Evolutionary conservation across 2,113 vertebrate species (phyloP), one percentile per base, ranked within the genome.

Genomic region (Butorides virescens): DNA sequence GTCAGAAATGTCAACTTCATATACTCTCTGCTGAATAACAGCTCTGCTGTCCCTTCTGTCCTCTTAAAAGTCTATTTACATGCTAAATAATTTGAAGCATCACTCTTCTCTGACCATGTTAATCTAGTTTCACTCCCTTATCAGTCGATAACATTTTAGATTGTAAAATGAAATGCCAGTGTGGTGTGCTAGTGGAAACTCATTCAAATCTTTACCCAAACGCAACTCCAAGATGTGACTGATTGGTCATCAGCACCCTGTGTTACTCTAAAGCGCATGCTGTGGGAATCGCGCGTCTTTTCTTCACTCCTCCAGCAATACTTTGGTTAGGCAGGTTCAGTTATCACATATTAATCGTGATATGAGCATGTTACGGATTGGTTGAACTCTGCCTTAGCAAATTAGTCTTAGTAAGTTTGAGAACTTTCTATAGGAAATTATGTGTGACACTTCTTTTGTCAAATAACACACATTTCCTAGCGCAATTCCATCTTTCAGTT

Each of bases 21-120:
- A 61, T 47, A 76, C 79, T 73, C 65, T 30, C 49, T 82, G 50
- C 66, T 84, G 86, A 86, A 79, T 80, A 97, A 83, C 74, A 94
- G 42, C 26, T 84, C 80, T 80, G 91, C 56, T 88, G 53, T 88
- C 77, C 87, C 78, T 91, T 94, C 84, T 95, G 84, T 96, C 91
- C 75, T 88, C 59, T 88, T 80, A 94, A 94, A 95, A 39, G 20
- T 75, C 74, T 94, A 86, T 74, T 95, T 92, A 92, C 67, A 80
- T 55, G 55, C 15, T 76, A 83, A 95, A 75, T 70, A 86, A 86
- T 77, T 80, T 93, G 84, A 94, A 95, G 42, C 47, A 77, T 83
- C 47, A 29, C 81, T 90, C 58, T 90, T 94, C 71, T 88, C n/a
- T 68, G 68, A 86, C 79, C 66, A 79, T 7, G 73, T 91, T 93